Evolutionary conservation across 37 sponge, comb jelly and placozoan genomes (phyloP).

Genomic region (Beroe ovata): DNA sequence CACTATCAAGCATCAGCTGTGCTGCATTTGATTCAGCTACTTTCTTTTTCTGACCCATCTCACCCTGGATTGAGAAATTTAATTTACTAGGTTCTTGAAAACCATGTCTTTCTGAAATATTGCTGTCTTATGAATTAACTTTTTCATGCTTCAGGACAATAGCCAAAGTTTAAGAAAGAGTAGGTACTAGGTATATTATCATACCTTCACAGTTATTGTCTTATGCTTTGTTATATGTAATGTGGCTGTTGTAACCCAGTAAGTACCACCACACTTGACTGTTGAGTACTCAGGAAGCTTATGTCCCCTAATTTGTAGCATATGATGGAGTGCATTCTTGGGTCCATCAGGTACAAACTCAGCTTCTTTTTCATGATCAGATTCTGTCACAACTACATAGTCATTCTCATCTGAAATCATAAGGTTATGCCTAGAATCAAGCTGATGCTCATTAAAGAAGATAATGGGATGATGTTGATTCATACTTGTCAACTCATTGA

Average conservation of each 20-base stretch:
- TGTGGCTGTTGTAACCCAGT: constrained; percentile 46
- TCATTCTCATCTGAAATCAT: constrained; percentile 66
- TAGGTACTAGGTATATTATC: background rate
- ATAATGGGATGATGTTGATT: too few relatives aligned
- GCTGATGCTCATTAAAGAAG: too few relatives aligned
- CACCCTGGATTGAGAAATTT: constrained; percentile 45
- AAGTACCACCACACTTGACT: background rate
- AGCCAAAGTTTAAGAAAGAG: too few relatives aligned
- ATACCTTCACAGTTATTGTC: constrained; percentile 60
- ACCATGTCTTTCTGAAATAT: too few relatives aligned
- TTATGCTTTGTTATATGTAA: constrained; percentile 30
- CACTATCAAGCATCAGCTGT: constrained; percentile 48
- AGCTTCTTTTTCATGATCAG: constrained; percentile 32
- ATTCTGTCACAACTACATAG: constrained; percentile 21
- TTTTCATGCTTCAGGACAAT: too few relatives aligned
- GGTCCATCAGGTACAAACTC: constrained; percentile 61
- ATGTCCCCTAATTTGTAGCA: constrained; percentile 44
- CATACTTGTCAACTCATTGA: too few relatives aligned
- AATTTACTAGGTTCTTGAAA: too few relatives aligned
- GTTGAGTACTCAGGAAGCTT: constrained; percentile 43
- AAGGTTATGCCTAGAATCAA: too few relatives aligned
- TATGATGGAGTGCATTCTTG: constrained; percentile 56
- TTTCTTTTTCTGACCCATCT: constrained; percentile 33
- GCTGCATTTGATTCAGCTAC: constrained; percentile 64
- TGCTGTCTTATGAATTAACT: too few relatives aligned